Evolutionary conservation across 1,140 invertebrate species (phyloP).

Genomic region (Drosophila kohkoa): DNA sequence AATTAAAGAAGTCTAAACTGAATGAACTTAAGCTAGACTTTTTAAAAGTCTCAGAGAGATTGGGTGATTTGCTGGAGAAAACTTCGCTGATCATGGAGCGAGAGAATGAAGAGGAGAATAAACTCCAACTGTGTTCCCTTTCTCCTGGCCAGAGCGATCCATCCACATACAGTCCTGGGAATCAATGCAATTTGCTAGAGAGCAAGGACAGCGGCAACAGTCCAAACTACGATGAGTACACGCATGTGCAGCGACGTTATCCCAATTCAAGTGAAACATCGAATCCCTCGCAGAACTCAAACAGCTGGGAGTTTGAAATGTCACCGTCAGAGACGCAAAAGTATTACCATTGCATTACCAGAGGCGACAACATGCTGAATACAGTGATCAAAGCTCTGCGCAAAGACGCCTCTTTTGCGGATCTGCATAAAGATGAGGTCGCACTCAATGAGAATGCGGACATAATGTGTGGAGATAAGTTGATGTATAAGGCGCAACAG

Average conservation of each 20-base stretch:
- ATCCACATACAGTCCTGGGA: slow-evolving; percentile 50
- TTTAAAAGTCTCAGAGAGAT: slow-evolving; percentile 72
- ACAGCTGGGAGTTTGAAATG: slow-evolving; percentile 70
- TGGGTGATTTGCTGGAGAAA: slow-evolving; percentile 73
- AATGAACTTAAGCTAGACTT: slow-evolving; percentile 72
- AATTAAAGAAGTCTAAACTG: slow-evolving; percentile 64
- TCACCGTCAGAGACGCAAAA: slow-evolving; percentile 55
- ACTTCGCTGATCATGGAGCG: slow-evolving; percentile 79
- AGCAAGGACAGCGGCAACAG: slow-evolving; percentile 58
- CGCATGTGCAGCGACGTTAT: slow-evolving; percentile 58
- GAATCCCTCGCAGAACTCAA: slow-evolving; percentile 72
- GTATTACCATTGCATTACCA: slow-evolving; percentile 57
- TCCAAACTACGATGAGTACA: slow-evolving; percentile 64
- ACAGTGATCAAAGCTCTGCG: slow-evolving; percentile 73
- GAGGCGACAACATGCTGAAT: slow-evolving; percentile 72
- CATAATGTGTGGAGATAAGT: slow-evolving; percentile 51
- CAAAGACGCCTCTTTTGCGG: slow-evolving; percentile 62
- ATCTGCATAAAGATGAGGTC: slow-evolving; percentile 64
- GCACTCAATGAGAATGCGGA: slow-evolving; percentile 62
- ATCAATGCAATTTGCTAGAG: slow-evolving; percentile 43
- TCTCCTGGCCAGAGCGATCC: slow-evolving; percentile 51
- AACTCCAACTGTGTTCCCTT: slow-evolving; percentile 51
- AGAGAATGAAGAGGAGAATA: slow-evolving; percentile 66
- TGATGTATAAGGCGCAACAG: slow-evolving; percentile 67
- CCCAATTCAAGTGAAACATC: slow-evolving; percentile 73